Evolutionary conservation across 2,797 vertebrate genomes (phyloP), one percentile per base, ranked within the genome.

Genomic region (Paramormyrops hopkinsi): DNA sequence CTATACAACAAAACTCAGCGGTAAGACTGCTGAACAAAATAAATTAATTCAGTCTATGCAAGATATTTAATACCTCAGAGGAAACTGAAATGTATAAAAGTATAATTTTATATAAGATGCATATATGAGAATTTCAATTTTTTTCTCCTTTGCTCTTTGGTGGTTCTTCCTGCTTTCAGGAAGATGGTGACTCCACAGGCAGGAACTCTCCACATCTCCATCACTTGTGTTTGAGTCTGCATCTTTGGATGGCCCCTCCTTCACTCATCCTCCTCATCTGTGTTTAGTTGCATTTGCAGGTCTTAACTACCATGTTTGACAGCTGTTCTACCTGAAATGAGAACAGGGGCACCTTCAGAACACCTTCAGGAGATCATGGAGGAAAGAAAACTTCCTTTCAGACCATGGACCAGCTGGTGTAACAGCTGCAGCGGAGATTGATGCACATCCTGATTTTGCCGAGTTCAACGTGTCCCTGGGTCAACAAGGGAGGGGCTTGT

Each of bases 291-390:
- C 98, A 99, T 91, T 97, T 97, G 95, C 98, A 98, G 90, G 96
- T 97, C 91, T 95, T 97, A 89, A 99, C 97, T 2, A 97, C 95
- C 97, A 99, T 98, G 92, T 98, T 97, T 92, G 97, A 98, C 89
- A 99, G 93, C 93, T 97, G 97, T 92, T 99, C 97, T 94, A 98
- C 97, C 96, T 97, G 91, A 54, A 94, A 93, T 41, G n/a, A 51
- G 29, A 51, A 54, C 29, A n/a, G n/a, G 33, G 50, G 50, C 50
- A 54, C 37, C 73, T 76, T 76, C 33, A 86, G 51, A 54, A 33
- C 4, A 22, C 9, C 25, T 54, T 51, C 46, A 41, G 25, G 11
- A 41, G 29, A 44, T 59, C 14, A 7, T 9, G 86, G 54, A 41
- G 53, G 54, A 87, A 33, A 87, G 25, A 46, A 82, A 41, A 44